Percentiles rank a stretch among this genome's conserved stretches.
Evolutionary conservation across 53 echinoderm and acorn worm genomes (phyloP).

Genomic region (Luidia sarsii): DNA sequence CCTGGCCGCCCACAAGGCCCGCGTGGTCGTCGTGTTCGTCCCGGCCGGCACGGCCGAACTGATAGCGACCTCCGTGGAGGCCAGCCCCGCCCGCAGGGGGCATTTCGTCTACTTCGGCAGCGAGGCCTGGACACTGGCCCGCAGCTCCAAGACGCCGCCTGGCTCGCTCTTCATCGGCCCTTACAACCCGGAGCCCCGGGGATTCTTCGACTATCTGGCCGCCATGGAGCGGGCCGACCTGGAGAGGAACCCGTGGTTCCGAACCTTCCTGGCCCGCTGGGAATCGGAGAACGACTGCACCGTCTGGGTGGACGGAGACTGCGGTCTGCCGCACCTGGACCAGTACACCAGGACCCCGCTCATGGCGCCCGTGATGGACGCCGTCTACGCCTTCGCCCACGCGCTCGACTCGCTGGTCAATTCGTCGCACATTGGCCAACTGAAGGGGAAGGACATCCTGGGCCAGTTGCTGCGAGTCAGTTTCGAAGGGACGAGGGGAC

Average conservation of each 20-base stretch:
- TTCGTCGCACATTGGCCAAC: background rate
- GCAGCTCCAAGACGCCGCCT: background rate
- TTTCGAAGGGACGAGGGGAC: slow-evolving; percentile 27
- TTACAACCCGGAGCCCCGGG: too few species aligned
- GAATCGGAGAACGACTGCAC: background rate
- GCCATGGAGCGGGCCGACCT: too few species aligned
- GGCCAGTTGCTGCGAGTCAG: slow-evolving; percentile 12
- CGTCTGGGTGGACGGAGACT: too few species aligned
- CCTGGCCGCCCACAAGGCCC: background rate
- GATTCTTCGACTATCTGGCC: background rate
- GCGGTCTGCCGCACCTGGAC: background rate
- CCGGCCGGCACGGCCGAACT: background rate
- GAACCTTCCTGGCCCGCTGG: background rate
- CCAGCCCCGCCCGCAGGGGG: too few species aligned
- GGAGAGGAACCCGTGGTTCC: background rate
- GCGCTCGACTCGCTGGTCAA: background rate
- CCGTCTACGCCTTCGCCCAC: slow-evolving; percentile 34
- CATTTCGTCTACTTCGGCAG: slow-evolving; percentile 2
- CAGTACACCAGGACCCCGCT: background rate
- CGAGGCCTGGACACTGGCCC: background rate
- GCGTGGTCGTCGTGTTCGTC: slow-evolving; percentile 17
- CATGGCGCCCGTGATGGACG: slow-evolving; percentile 12
- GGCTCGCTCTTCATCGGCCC: background rate
- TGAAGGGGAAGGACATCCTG: slow-evolving; percentile 7
- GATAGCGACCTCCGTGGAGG: background rate